Evolutionary conservation across 1,140 invertebrate species (phyloP).

Genomic region (Agraylea sexmaculata): DNA sequence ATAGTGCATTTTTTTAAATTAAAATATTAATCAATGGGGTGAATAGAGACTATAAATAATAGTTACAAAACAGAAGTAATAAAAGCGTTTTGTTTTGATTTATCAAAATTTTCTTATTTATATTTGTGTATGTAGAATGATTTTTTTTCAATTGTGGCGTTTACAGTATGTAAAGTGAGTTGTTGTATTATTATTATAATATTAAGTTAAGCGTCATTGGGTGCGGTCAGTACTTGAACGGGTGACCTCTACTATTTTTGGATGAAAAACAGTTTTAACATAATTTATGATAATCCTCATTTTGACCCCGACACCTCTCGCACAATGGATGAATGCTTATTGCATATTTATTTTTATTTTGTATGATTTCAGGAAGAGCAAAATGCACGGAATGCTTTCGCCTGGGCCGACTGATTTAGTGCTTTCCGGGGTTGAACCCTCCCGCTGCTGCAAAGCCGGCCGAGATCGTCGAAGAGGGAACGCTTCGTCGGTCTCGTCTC

Average conservation of each 20-base stretch:
- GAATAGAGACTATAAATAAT: too few species aligned
- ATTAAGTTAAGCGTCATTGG: slow-evolving; percentile 9
- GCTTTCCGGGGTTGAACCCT: slow-evolving; percentile 2
- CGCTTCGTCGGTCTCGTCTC: too few species aligned
- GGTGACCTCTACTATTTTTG: background rate
- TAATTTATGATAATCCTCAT: background rate
- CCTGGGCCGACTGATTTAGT: slow-evolving; percentile 5
- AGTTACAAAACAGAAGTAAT: too few species aligned
- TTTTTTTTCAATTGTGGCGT: too few species aligned
- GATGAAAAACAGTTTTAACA: background rate
- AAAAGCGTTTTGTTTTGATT: too few species aligned
- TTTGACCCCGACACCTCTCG: background rate
- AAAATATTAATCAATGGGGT: too few species aligned
- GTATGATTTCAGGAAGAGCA: slow-evolving; percentile 15
- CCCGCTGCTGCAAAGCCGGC: slow-evolving; percentile 9
- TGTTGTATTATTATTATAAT: too few species aligned
- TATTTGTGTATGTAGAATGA: too few species aligned
- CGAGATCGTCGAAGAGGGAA: slow-evolving; percentile 3
- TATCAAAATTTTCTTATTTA: too few species aligned
- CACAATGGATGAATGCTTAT: background rate
- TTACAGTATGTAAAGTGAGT: too few species aligned
- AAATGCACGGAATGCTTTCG: slow-evolving; percentile 17
- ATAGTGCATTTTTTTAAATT: too few species aligned
- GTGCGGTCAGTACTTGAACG: slow-evolving; percentile 5
- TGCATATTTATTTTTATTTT: slow-evolving; percentile 4